Conservation (phyloP, 2,797 vertebrate species). For the Myripristis murdjan region DNA sequence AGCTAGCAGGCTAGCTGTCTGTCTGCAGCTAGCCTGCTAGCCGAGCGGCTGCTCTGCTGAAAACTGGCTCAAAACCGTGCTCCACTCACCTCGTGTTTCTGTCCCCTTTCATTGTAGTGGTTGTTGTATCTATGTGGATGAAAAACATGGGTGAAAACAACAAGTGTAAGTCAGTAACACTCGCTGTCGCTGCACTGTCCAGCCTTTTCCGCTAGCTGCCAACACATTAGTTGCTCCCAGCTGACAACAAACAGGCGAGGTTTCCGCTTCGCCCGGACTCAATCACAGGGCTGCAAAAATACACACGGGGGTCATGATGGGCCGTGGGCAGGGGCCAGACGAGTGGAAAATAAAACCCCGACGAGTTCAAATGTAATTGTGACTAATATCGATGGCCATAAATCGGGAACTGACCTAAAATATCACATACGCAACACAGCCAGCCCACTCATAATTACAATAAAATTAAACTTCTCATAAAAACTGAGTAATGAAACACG, state of each 20-base stretch:
- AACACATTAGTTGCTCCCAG: slow-evolving; percentile 27
- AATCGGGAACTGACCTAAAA: slow-evolving; percentile 25
- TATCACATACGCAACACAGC: slow-evolving; percentile 4
- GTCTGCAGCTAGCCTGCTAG: slow-evolving; percentile 23
- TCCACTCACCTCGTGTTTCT: slow-evolving; percentile 50
- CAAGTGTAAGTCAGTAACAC: not conserved
- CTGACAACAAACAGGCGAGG: slow-evolving; percentile 36
- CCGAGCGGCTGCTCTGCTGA: not conserved
- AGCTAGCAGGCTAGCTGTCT: slow-evolving; percentile 57
- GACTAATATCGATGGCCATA: slow-evolving; percentile 36
- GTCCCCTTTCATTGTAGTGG: slow-evolving; percentile 28
- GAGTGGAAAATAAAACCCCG: slow-evolving; percentile 14
- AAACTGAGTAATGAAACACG: not conserved
- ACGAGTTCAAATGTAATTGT: not conserved
- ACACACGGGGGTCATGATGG: slow-evolving; percentile 20
- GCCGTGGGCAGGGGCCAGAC: slow-evolving; percentile 7
- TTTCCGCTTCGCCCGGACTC: slow-evolving; percentile 57
- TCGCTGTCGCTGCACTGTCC: not conserved
- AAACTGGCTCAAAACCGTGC: too few species aligned
- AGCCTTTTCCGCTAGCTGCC: slow-evolving; percentile 12
- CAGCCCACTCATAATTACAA: not conserved
- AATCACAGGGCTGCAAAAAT: slow-evolving; percentile 53
- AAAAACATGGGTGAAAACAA: not conserved
- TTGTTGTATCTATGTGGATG: not conserved
- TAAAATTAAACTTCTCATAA: not conserved